Conservation (phyloP, 2,113 vertebrate species). For the Embiotoca jacksoni region DNA sequence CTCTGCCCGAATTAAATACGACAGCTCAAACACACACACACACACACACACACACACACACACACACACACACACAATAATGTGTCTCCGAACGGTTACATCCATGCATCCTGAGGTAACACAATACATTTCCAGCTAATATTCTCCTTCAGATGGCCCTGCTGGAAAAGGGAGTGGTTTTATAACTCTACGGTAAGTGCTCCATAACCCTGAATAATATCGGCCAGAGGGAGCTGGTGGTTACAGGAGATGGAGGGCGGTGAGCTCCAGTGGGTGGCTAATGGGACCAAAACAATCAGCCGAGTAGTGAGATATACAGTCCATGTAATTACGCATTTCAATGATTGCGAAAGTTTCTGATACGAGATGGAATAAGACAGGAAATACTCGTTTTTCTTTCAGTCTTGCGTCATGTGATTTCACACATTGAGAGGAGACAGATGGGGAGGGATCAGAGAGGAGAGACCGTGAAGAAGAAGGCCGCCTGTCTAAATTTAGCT, state of each 20-base stretch:
- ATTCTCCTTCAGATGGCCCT: conserved; percentile 38
- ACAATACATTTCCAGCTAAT: conserved; percentile 47
- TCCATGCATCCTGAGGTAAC: conserved; percentile 50
- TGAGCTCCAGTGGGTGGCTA: conserved; percentile 7
- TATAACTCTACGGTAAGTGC: conserved; percentile 36
- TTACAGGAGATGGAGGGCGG: conserved; percentile 32
- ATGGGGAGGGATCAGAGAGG: conserved; percentile 12
- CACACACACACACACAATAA: background rate
- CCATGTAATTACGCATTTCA: conserved; percentile 10
- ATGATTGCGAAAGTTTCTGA: conserved; percentile 17
- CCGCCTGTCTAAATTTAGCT: conserved; percentile 44
- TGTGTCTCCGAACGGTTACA: conserved; percentile 17
- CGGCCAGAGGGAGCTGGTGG: background rate
- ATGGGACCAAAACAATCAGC: conserved; percentile 24
- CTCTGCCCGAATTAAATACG: conserved; percentile 29
- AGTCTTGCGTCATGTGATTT: no score
- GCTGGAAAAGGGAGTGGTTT: conserved; percentile 55
- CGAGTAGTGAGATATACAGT: background rate
- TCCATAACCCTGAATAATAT: conserved; percentile 40
- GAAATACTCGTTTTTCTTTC: background rate
- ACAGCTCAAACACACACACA: conserved; percentile 19
- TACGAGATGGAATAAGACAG: background rate
- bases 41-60: conserved; percentile 12
- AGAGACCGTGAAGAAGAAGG: conserved; percentile 11
- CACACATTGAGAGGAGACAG: background rate